A percentile compares a stretch with the other conserved stretches of the same genome.
Conservation (phyloP, 2,797 vertebrate genomes). For the Rhyacichthys aspro region DNA sequence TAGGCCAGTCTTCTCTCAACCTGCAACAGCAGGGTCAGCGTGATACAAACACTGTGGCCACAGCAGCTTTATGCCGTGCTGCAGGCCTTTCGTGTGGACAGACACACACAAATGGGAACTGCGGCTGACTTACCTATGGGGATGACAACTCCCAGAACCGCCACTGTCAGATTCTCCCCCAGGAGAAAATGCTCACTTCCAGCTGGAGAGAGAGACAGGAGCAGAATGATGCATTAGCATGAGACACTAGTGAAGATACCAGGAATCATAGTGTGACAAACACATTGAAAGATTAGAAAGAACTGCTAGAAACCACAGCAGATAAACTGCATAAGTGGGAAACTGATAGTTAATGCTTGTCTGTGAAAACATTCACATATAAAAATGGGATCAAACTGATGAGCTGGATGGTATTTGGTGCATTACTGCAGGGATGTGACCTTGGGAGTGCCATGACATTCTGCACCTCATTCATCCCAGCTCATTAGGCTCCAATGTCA, state of each 20-base stretch:
- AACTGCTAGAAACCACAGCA: slow-evolving; percentile 10
- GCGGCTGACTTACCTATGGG: slow-evolving; percentile 88
- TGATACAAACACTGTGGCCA: slow-evolving; percentile 39
- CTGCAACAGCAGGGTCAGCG: slow-evolving; percentile 39
- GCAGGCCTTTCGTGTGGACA: slow-evolving; percentile 23
- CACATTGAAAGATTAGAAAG: slow-evolving; percentile 41
- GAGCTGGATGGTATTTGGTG: slow-evolving; percentile 23
- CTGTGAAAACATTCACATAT: slow-evolving; percentile 23
- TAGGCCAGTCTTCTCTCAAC: slow-evolving; percentile 41
- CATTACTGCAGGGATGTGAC: slow-evolving; percentile 22
- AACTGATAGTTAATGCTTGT: slow-evolving; percentile 20
- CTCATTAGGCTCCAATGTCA: slow-evolving; percentile 36
- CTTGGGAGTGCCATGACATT: slow-evolving; percentile 40
- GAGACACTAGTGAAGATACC: slow-evolving; percentile 9
- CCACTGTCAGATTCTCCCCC: slow-evolving; percentile 91
- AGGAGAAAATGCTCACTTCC: slow-evolving; percentile 86
- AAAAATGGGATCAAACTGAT: slow-evolving; percentile 15
- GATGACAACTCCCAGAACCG: slow-evolving; percentile 91
- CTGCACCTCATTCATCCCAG: slow-evolving; percentile 27
- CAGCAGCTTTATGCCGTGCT: slow-evolving; percentile 29
- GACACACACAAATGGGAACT: slow-evolving; percentile 28
- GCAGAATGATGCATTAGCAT: slow-evolving; percentile 22
- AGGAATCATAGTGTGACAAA: slow-evolving; percentile 22
- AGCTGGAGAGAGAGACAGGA: slow-evolving; percentile 77
- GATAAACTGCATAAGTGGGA: slow-evolving; percentile 29